A percentile compares a stretch with the other conserved stretches of the same genome.
Conservation (phyloP, 2,113 vertebrate species). For the Emberiza fucata region DNA sequence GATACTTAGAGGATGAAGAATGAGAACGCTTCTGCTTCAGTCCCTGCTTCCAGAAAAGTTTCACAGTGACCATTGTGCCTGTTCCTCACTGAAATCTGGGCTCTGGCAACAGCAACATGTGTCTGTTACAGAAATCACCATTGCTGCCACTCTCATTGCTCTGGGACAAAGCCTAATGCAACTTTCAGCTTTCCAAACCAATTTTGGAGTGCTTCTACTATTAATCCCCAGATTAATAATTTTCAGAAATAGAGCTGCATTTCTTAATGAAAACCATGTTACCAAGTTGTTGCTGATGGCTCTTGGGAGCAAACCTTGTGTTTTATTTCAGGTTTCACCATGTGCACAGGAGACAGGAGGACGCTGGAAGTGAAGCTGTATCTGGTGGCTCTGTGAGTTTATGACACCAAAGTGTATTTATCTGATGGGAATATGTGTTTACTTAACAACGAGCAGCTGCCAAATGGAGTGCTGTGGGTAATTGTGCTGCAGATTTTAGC, state of each 20-base stretch:
- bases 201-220: not conserved
- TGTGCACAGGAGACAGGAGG: slow-evolving; percentile 61
- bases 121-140: not conserved
- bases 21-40: not conserved
- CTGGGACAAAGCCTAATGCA: not conserved
- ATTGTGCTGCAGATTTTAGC: not conserved
- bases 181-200: not conserved
- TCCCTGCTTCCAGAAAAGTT: not conserved
- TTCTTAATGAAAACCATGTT: not conserved
- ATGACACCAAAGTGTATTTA: slow-evolving; percentile 64
- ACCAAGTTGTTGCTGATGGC: not conserved
- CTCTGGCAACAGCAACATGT: not conserved
- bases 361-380: slow-evolving; percentile 55
- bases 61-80: not conserved
- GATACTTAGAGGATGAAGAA: not conserved
- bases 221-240: not conserved
- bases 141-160: not conserved
- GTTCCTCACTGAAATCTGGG: not conserved
- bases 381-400: slow-evolving; percentile 55
- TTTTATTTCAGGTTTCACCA: slow-evolving; percentile 49
- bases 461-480: not conserved
- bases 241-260: not conserved
- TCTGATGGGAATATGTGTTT: slow-evolving; percentile 63
- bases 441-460: not conserved
- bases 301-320: not conserved